Evolutionary conservation across 2,113 vertebrate species (phyloP).

Genomic region (Apteryx mantelli): DNA sequence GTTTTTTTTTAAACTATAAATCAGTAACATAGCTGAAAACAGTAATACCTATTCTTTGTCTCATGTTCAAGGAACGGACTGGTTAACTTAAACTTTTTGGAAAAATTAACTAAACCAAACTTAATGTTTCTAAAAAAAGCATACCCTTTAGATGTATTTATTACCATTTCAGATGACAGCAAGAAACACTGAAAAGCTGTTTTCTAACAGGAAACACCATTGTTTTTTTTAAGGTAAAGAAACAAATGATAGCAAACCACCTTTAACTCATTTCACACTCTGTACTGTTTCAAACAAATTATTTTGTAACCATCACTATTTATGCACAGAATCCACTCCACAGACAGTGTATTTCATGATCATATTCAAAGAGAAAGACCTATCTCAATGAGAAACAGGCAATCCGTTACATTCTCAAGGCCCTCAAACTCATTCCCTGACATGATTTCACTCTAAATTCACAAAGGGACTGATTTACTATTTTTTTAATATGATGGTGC

Average conservation of each 20-base stretch:
- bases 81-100: neutral
- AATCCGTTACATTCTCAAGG: slow-evolving; percentile 41
- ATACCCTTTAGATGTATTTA: neutral
- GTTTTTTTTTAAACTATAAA: neutral
- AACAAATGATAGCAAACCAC: neutral
- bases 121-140: neutral
- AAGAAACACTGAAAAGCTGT: neutral
- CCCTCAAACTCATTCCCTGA: slow-evolving; percentile 38
- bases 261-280: neutral
- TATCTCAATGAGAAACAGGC: slow-evolving; percentile 16
- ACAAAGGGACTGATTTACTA: slow-evolving; percentile 7
- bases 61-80: neutral
- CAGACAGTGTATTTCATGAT: neutral
- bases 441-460: slow-evolving; percentile 45
- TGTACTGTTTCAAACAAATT: neutral
- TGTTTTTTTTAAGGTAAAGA: neutral
- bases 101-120: too few relatives aligned
- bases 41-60: neutral
- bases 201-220: neutral
- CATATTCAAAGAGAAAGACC: neutral
- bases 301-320: neutral
- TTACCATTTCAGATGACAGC: neutral
- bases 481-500: neutral
- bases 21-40: neutral
- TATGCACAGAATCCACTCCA: neutral